Conservation (phyloP, 2,888 invertebrate genomes). For the Heliconius cydno region DNA sequence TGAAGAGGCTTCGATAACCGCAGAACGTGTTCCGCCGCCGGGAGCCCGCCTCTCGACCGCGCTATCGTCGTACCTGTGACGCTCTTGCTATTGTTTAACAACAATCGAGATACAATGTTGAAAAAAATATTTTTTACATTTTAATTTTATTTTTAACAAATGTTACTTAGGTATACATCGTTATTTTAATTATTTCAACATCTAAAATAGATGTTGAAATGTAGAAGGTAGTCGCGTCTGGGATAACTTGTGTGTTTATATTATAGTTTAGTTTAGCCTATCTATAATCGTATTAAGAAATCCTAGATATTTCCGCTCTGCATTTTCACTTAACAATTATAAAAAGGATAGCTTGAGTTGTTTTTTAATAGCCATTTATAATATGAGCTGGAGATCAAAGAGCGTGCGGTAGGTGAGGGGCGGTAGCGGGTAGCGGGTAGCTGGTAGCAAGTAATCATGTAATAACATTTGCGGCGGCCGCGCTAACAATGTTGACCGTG, state of each 20-base stretch:
- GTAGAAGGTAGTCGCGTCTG: too few species aligned
- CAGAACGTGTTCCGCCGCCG: slow-evolving; percentile 74
- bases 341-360: not conserved
- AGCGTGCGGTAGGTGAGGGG: slow-evolving; percentile 66
- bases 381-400: slow-evolving; percentile 60
- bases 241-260: too few species aligned
- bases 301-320: not conserved
- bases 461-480: slow-evolving; percentile 70
- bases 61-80: slow-evolving; percentile 51
- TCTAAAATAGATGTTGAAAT: not conserved
- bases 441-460: slow-evolving; percentile 65
- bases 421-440: slow-evolving; percentile 58
- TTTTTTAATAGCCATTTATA: slow-evolving; percentile 1
- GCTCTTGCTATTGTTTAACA: slow-evolving; percentile 53
- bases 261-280: too few species aligned
- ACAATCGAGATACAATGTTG: slow-evolving; percentile 43
- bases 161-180: not conserved
- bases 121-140: slow-evolving; percentile 36
- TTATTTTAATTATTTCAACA: not conserved
- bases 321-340: not conserved
- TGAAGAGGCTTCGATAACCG: slow-evolving; percentile 72
- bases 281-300: not conserved
- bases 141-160: slow-evolving; percentile 20
- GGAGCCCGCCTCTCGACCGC: slow-evolving; percentile 57
- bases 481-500: slow-evolving; percentile 82